Conservation (phyloP, 37 sponge, comb jelly and placozoan genomes). For the Cliona cf. orientalis region DNA sequence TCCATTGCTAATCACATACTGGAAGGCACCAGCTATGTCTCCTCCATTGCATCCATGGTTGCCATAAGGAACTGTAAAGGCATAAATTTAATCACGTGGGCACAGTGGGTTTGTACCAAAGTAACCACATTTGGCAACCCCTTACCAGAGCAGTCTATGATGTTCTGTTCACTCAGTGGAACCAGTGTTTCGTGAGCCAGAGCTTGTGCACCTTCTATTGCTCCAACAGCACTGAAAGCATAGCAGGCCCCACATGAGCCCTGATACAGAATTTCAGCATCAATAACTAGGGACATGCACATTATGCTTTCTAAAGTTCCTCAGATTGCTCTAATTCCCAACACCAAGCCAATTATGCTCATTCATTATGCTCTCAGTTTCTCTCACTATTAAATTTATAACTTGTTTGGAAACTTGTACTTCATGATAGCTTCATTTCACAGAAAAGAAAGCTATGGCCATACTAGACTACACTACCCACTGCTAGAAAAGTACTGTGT, state of each 20-base stretch:
- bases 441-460: too few relatives aligned
- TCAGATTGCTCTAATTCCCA: too few relatives aligned
- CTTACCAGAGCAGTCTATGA: constrained; percentile 89
- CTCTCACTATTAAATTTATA: too few relatives aligned
- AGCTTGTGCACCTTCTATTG: constrained; percentile 76
- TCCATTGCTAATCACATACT: constrained; percentile 66
- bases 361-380: background rate
- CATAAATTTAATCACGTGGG: background rate
- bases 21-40: constrained; percentile 51
- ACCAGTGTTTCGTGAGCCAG: constrained; percentile 53
- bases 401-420: too few relatives aligned
- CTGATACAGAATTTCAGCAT: constrained; percentile 47
- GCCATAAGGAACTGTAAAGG: constrained; percentile 50
- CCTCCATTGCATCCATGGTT: constrained; percentile 82
- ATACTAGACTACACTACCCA: too few relatives aligned
- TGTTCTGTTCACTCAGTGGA: constrained; percentile 88
- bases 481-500: too few relatives aligned
- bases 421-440: too few relatives aligned
- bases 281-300: too few relatives aligned
- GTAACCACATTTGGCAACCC: background rate
- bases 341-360: background rate
- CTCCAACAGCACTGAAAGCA: constrained; percentile 85
- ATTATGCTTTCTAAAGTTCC: too few relatives aligned
- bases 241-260: constrained; percentile 84
- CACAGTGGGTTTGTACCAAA: background rate